Evolutionary conservation across 2,888 invertebrate species (phyloP), one percentile per base, ranked within the genome.

Genomic region (Cistogaster globosa): DNA sequence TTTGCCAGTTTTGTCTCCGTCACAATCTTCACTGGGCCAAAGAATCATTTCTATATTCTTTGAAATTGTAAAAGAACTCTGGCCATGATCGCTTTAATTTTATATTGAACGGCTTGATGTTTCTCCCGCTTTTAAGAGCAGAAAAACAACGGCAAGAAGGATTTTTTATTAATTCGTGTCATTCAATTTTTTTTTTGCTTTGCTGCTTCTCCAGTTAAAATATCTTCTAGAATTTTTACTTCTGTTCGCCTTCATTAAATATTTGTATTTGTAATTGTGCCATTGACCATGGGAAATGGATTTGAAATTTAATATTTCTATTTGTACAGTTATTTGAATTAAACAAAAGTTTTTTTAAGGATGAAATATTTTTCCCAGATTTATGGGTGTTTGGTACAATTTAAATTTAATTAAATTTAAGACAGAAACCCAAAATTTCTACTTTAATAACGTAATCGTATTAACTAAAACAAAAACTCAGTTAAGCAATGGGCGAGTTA

Each of bases 211-310:
- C 22, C 26, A 51, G 42, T 16, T 57, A 36, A 7, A 48, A 20
- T 57, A 22, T 57, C 20, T 58, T 36, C 14, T 16, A 18, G 62
- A 18, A 18, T 51, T 16, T 16, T 51, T 51, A 3, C n/a, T 18
- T n/a, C n/a, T 51, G n/a, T 51, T 51, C 26, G 4, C 4, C 2
- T 26, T 26, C 26, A 2, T 1, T 4, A 26, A 26, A 26, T 26
- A 26, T 26, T 26, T 26, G 4, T 26, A 48, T 57, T 76, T 76
- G 76, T 76, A 76, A 76, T 76, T 67, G 58, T 76, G 76, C 51
- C 76, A 76, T 76, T 76, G 76, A 76, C 67, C 76, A 76, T 76
- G 76, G 58, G 67, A 76, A 76, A 58, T 76, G 67, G 58, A 76
- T 76, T 76, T 76, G 65, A 65, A 75, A 75, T 75, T 65, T 75